phyloP scores from a whole-genome alignment of 92 coral and sea anemone species.

The Phenganax stokvisi region DNA sequence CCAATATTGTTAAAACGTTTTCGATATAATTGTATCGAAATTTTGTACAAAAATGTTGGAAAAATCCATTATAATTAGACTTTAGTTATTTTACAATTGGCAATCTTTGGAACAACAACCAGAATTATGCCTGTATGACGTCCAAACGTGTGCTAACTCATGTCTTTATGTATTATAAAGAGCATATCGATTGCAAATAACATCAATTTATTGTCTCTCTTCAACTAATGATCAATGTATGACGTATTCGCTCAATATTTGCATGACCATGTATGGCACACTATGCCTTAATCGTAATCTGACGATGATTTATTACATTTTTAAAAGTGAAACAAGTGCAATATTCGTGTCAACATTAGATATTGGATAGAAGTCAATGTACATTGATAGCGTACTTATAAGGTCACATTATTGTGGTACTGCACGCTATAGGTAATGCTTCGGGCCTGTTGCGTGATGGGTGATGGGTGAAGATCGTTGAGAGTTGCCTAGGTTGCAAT shows the following conservation, averaged over 20 bases:
- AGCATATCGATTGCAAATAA: slow-evolving; percentile 6
- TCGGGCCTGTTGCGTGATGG: too few relatives aligned
- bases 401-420: too few relatives aligned
- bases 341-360: not conserved
- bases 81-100: too few relatives aligned
- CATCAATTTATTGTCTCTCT: not conserved
- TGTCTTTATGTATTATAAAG: slow-evolving; percentile 4
- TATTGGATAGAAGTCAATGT: not conserved
- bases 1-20: too few relatives aligned
- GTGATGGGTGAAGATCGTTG: too few relatives aligned
- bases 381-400: not conserved
- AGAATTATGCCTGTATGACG: too few relatives aligned
- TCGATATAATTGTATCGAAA: too few relatives aligned
- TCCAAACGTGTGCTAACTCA: not conserved
- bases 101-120: too few relatives aligned
- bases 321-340: not conserved
- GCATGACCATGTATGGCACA: not conserved
- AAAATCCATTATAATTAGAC: too few relatives aligned
- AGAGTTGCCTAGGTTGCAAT: too few relatives aligned
- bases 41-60: too few relatives aligned
- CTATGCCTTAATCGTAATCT: not conserved
- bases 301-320: slow-evolving; percentile 21
- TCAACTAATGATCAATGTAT: not conserved
- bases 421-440: too few relatives aligned
- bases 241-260: not conserved